Conservation (phyloP, 2,113 vertebrate species). For the Mastomys natalensis region DNA sequence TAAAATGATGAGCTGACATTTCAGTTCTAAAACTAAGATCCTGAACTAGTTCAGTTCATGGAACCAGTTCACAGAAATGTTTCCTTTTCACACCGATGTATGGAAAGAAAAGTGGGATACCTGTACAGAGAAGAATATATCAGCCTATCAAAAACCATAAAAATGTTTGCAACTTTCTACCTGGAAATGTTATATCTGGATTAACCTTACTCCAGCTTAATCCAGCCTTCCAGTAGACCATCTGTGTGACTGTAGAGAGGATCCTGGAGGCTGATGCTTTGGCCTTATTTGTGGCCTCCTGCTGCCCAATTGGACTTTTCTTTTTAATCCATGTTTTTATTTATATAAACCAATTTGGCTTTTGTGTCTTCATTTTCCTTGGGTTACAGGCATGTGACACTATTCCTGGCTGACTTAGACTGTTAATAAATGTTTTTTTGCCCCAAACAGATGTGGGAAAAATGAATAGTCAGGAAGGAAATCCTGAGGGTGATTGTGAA, state of each 20-base stretch:
- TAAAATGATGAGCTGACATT: not conserved
- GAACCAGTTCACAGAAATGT: not conserved
- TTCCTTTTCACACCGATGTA: not conserved
- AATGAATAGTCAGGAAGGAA: not conserved
- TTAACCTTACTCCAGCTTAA: not conserved
- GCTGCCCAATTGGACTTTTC: not conserved
- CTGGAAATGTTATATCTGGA: not conserved
- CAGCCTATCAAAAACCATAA: not conserved
- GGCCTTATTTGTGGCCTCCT: not conserved
- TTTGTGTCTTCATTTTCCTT: not conserved
- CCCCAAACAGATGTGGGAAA: not conserved
- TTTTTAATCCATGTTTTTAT: not conserved
- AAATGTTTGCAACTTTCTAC: not conserved
- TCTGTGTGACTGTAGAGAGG: fast-evolving
- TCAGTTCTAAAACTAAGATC: not conserved
- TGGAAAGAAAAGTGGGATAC: too few species aligned
- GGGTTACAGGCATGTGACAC: not conserved
- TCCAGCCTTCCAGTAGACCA: not conserved
- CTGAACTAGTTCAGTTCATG: not conserved
- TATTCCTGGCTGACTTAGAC: not conserved
- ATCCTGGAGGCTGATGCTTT: fast-evolving
- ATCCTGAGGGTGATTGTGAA: not conserved
- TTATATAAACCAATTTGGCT: not conserved
- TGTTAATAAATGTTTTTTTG: not conserved
- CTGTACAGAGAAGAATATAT: not conserved